A percentile compares a stretch with the other conserved stretches of the same genome.
Evolutionary conservation across 2,888 invertebrate genomes (phyloP).

Genomic region (Chalcosyrphus nemorum): DNA sequence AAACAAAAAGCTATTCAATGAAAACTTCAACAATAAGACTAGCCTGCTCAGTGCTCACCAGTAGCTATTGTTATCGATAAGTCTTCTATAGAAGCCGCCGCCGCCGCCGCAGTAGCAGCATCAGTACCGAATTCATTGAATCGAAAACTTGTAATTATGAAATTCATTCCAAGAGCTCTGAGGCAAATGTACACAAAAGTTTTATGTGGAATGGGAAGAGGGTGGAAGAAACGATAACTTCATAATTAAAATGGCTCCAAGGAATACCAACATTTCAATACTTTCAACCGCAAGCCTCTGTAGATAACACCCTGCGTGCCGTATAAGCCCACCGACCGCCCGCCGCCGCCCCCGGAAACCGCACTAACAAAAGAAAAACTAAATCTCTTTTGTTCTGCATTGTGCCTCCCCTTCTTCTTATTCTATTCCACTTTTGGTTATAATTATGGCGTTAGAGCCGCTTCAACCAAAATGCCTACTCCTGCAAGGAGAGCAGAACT

Average conservation of each 20-base stretch:
- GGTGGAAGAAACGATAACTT: constrained; percentile 42
- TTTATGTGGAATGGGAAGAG: no score
- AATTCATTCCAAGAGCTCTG: constrained; percentile 24
- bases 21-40: constrained; percentile 16
- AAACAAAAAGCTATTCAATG: constrained; percentile 22
- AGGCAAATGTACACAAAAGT: constrained; percentile 6
- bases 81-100: no score
- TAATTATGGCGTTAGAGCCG: constrained; percentile 30
- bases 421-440: constrained; percentile 24
- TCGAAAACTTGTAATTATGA: constrained; percentile 45
- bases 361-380: constrained; percentile 37
- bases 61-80: constrained; percentile 20
- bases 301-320: constrained; percentile 8
- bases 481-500: constrained; percentile 1
- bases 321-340: no score
- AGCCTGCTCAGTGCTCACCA: neutral
- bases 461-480: constrained; percentile 37
- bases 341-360: neutral
- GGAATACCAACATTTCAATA: constrained; percentile 45
- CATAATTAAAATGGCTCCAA: constrained; percentile 51
- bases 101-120: no score
- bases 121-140: constrained; percentile 31
- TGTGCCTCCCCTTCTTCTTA: neutral
- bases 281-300: constrained; percentile 15
- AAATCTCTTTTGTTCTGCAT: constrained; percentile 30